phyloP scores from a whole-genome alignment of 2,797 vertebrate species.

The Mus caroli region DNA sequence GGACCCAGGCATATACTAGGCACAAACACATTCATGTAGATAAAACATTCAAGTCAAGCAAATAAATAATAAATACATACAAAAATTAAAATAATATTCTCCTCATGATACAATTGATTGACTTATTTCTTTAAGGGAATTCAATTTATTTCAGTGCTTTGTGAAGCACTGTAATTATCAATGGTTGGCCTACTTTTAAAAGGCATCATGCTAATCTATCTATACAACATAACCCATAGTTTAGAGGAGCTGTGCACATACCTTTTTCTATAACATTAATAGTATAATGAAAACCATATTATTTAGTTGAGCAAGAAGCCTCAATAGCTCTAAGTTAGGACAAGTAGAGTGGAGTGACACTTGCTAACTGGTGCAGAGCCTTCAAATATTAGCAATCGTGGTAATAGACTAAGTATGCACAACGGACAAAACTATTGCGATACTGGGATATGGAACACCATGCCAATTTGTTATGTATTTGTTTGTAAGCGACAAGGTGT shows the following conservation, averaged over 20 bases:
- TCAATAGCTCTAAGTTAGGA: background rate
- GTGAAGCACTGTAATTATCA: background rate
- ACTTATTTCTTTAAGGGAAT: background rate
- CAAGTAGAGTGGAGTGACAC: background rate
- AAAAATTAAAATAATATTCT: background rate
- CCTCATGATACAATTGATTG: background rate
- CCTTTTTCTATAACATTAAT: background rate
- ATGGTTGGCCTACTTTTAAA: constrained; percentile 34
- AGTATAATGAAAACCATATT: background rate
- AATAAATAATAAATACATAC: background rate
- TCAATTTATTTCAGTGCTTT: background rate
- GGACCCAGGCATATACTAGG: background rate
- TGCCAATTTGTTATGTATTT: background rate
- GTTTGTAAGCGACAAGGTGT: background rate
- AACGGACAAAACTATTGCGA: background rate
- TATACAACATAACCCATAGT: background rate
- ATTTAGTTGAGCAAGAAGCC: background rate
- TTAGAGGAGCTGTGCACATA: background rate
- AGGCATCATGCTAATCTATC: background rate
- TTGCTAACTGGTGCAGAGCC: background rate
- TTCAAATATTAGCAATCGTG: background rate
- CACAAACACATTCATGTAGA: background rate
- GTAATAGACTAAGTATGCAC: background rate
- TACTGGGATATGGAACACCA: background rate
- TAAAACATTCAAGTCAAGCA: background rate